Evolutionary conservation across 2,113 vertebrate species (phyloP), one percentile per base, ranked within the genome.

Genomic region (Oostethus manadensis): DNA sequence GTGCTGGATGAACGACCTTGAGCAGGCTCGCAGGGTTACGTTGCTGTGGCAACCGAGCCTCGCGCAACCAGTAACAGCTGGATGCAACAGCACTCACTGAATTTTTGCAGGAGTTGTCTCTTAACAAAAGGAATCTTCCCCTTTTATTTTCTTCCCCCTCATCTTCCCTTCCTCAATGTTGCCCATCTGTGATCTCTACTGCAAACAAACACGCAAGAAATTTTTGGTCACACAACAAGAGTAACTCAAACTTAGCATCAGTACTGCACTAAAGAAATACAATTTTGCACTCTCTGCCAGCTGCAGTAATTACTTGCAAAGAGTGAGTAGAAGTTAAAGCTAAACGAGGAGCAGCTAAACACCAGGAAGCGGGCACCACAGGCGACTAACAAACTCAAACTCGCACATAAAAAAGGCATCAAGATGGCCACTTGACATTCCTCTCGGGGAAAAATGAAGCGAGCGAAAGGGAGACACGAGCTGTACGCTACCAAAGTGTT

Each of bases 41-140:
- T 89, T 88, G 84, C 86, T 80, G 81, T 87, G 86, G 86, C 83
- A 87, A 90, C 86, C 62, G 79, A 81, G 85, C 87, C 83, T 87
- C 86, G 81, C 77, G 70, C 86, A 90, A 88, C 88, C 86, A 86
- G 86, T 86, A 89, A 89, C 88, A 90, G 88, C 88, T 90, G 88
- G 88, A 89, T 90, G 86, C 85, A 86, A 88, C 87, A 84, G 81
- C 87, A 80, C 87, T 85, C 80, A 73, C 83, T 77, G 88, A 88
- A 87, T 88, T 90, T 87, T 81, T 83, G 85, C 79, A 72, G 86
- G 86, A 89, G 84, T 76, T 65, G 77, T 83, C 76, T 77, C 78
- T 71, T 84, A 82, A 88, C 84, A 81, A 86, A 86, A 75, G 56
- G 73, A 88, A 81, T 82, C 80, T 68, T 69, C 56, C n/a, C 14